Base-by-base conservation (phyloP, 2,888 invertebrate species). In the Acanthoscelides obtectus region DNA sequence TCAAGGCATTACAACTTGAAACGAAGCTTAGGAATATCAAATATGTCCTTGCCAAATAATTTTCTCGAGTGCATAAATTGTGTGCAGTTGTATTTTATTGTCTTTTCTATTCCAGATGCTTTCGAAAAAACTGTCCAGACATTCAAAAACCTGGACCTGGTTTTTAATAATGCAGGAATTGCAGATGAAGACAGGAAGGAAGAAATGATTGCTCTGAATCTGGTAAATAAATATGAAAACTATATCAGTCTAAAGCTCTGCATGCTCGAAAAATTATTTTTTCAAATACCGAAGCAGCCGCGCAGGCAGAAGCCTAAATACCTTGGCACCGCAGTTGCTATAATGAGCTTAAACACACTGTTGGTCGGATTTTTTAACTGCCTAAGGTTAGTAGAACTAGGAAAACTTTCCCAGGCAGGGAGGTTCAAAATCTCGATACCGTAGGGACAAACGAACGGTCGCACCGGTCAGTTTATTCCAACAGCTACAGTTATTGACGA, bases 131-230 rank as follows among this genome's bases (percentile, higher is more conserved):
- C 77, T 20, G 70, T 77, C 20, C 64, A 74, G 20, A 71, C 22
- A 67, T 77, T 73, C 71, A 72, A 73, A 2, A 75, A 78, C 69
- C 69, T 79, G 12, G 79, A 79, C 71, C 77, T 80, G 69, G 76
- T 78, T n/a, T 72, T 78, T 68, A 77, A 78, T 66, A 78, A 77
- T 71, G 77, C 77, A 22, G 78, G 77, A 67, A 76, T 77, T 17
- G 22, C 73, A 2, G 66, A 79, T 21, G 79, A 80, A 72, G 21
- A 70, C 12, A 65, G 72, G 66, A 79, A 76, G 76, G 74, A 75
- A 70, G 71, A 69, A 69, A 74, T 72, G 20, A 69, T 80, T 20
- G 74, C 72, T 21, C 67, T 78, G 64, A 80, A 80, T 74, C 73
- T 79, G 72, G 79, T 79, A 74, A 73, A 21, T 68, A 66, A 65